These are phyloP conservation scores for Trichogramma pretiosum DNA, from an alignment of 1,140 invertebrate species.

Conservation along the genomic window DNA sequence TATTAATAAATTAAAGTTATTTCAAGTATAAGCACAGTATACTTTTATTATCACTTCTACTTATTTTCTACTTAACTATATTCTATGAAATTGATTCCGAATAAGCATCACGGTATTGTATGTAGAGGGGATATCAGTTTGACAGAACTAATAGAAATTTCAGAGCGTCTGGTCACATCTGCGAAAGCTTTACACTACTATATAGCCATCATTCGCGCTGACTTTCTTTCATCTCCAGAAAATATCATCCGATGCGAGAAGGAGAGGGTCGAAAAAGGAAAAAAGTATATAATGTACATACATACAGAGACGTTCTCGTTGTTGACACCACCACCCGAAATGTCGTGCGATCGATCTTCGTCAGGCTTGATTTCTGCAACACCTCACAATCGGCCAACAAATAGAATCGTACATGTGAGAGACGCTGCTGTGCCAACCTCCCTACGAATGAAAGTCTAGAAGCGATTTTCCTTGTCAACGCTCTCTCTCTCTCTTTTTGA, in stretches of 20 bases:
- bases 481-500: background rate
- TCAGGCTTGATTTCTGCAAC: conserved; percentile 46
- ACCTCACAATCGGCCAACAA: conserved; percentile 46
- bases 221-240: no score
- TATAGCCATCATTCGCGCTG: background rate
- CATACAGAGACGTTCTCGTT: conserved; percentile 16
- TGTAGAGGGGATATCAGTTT: no score
- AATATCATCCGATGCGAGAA: background rate
- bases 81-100: no score
- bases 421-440: conserved; percentile 19
- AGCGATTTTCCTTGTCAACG: conserved; percentile 43
- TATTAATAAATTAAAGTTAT: no score
- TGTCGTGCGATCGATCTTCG: conserved; percentile 45
- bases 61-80: no score
- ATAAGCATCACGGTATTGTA: no score
- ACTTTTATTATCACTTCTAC: no score
- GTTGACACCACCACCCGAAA: conserved; percentile 43
- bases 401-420: conserved; percentile 43
- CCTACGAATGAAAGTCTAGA: no score
- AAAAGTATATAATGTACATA: no score
- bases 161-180: conserved; percentile 41
- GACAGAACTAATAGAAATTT: conserved; percentile 43
- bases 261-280: background rate
- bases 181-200: conserved; percentile 21
- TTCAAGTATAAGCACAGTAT: no score